These are phyloP conservation scores for Arion vulgaris DNA, from an alignment of 1,140 invertebrate species.

Conservation along the genomic window DNA sequence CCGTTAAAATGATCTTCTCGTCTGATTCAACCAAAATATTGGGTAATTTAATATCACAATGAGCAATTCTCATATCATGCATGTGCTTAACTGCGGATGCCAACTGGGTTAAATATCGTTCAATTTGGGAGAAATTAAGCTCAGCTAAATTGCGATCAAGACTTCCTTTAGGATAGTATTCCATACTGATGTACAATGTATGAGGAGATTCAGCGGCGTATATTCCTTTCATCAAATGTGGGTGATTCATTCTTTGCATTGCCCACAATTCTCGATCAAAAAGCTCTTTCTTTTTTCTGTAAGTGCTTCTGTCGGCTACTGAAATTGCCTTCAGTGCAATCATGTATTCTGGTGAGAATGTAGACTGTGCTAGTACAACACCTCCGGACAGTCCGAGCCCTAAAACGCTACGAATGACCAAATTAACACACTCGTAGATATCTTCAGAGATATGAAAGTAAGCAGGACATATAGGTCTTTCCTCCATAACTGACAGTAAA, in stretches of 20 bases:
- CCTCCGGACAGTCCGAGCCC: not conserved
- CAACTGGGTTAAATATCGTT: not conserved
- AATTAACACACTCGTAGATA: not conserved
- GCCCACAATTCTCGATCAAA: not conserved
- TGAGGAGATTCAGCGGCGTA: not conserved
- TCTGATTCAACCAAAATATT: not conserved
- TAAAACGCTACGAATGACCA: not conserved
- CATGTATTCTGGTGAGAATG: not conserved
- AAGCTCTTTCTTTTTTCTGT: not conserved
- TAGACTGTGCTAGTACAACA: not conserved
- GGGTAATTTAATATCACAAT: conserved; percentile 9
- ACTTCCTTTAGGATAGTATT: not conserved
- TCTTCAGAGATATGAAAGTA: not conserved
- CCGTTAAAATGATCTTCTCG: not conserved
- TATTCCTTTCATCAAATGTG: not conserved
- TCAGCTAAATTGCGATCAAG: not conserved
- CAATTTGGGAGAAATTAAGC: not conserved
- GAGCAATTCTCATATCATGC: not conserved
- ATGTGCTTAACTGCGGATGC: not conserved
- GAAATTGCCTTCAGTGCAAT: not conserved
- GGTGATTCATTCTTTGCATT: not conserved
- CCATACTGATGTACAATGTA: not conserved
- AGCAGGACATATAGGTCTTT: not conserved
- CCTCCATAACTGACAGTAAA: too few relatives aligned
- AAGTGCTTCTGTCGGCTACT: not conserved